Conservation (phyloP, 2,797 vertebrate genomes). For the Emydoidea blandingii region DNA sequence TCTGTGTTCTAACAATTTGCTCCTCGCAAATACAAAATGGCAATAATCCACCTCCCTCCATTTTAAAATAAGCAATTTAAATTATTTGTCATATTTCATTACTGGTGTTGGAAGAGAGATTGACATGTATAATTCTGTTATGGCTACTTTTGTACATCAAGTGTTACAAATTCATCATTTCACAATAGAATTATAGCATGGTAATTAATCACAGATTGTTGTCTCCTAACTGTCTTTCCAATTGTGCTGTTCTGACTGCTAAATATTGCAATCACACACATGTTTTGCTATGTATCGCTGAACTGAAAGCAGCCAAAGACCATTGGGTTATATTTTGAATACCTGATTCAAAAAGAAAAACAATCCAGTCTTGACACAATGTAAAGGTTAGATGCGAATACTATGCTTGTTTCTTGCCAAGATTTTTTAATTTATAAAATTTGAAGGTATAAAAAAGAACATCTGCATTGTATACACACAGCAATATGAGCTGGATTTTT, state of each 20-base stretch:
- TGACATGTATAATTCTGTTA: not conserved
- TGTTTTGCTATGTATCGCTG: not conserved
- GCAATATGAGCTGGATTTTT: conserved; percentile 9
- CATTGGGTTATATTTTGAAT: not conserved
- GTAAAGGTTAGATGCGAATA: not conserved
- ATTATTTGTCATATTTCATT: not conserved
- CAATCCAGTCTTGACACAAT: not conserved
- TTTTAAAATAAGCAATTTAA: not conserved
- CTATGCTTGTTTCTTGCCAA: conserved; percentile 6
- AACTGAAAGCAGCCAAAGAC: not conserved
- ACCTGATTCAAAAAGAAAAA: conserved; percentile 11
- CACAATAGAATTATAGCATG: not conserved
- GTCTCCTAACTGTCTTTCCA: conserved; percentile 2
- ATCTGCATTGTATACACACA: conserved; percentile 6
- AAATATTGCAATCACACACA: not conserved
- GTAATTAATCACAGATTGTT: conserved; percentile 1
- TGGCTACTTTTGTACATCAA: not conserved
- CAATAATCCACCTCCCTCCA: not conserved
- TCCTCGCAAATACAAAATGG: not conserved
- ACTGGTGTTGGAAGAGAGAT: not conserved
- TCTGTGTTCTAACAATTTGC: not conserved
- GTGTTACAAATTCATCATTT: not conserved
- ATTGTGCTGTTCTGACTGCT: not conserved
- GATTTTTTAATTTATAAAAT: conserved; percentile 38
- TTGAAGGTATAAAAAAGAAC: not conserved